phyloP scores from a whole-genome alignment of 2,888 invertebrate species.

The Odontocerum albicorne region DNA sequence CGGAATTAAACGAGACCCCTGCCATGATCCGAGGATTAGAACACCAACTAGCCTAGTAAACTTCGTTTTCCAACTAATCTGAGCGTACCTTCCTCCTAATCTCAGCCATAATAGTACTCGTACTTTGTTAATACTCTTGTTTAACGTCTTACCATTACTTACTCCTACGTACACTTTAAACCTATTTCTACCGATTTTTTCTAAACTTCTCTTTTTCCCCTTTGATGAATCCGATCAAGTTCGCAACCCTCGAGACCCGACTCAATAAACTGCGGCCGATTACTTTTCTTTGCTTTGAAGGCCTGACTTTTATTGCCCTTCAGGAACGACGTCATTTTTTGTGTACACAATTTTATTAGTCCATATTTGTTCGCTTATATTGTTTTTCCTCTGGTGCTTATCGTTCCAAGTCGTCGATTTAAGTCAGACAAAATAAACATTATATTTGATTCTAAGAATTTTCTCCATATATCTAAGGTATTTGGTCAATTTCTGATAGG shows the following conservation, averaged over 20 bases:
- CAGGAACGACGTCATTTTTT: neutral
- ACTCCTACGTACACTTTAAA: slow-evolving; percentile 1
- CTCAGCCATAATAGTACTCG: slow-evolving; percentile 30
- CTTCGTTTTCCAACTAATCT: slow-evolving; percentile 33
- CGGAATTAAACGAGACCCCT: slow-evolving; percentile 25
- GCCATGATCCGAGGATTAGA: slow-evolving; percentile 33
- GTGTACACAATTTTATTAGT: neutral
- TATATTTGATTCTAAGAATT: neutral
- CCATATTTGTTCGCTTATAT: neutral
- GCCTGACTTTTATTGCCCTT: slow-evolving; percentile 1
- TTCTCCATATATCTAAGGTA: too few relatives aligned
- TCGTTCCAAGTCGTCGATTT: neutral
- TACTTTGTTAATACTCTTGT: slow-evolving; percentile 25
- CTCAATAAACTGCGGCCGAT: neutral
- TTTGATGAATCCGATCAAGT: neutral
- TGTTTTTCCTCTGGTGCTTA: neutral
- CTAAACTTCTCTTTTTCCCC: neutral
- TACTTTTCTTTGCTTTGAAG: neutral
- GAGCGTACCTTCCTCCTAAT: slow-evolving; percentile 28
- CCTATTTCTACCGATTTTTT: neutral
- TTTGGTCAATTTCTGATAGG: too few relatives aligned
- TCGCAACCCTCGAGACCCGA: neutral
- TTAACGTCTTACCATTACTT: slow-evolving; percentile 21
- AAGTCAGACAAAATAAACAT: neutral
- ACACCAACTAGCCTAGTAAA: slow-evolving; percentile 32